phyloP scores from a whole-genome alignment of 2,888 invertebrate genomes.

The Oeneis ivallda region DNA sequence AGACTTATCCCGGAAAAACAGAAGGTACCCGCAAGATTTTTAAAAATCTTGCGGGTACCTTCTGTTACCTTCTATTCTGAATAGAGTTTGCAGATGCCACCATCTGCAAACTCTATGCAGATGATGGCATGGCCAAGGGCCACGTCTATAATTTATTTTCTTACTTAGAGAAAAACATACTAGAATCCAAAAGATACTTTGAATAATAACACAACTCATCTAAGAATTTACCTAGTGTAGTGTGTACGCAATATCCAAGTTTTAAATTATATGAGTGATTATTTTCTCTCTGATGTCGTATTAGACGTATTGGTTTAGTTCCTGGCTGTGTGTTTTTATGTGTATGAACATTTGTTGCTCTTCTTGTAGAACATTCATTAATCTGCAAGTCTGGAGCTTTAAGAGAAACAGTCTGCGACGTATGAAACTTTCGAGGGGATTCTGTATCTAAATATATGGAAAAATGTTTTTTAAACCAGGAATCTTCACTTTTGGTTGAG shows the following conservation, averaged over 20 bases:
- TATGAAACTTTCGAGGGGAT: constrained; percentile 60
- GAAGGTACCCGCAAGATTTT: too few species aligned
- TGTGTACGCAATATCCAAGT: not conserved
- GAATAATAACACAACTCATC: too few species aligned
- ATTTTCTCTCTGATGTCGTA: not conserved
- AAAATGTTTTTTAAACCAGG: constrained; percentile 70
- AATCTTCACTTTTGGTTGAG: constrained; percentile 65
- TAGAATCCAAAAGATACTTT: too few species aligned
- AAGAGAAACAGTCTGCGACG: constrained; percentile 57
- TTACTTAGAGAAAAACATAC: too few species aligned
- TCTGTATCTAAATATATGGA: constrained; percentile 59
- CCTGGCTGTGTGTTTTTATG: not conserved
- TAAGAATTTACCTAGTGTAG: not conserved
- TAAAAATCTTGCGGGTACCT: too few species aligned
- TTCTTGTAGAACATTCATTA: not conserved
- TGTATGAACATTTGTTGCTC: not conserved
- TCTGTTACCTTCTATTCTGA: too few species aligned
- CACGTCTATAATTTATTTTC: too few species aligned
- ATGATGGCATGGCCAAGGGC: too few species aligned
- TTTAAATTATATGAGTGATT: not conserved
- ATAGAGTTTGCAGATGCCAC: too few species aligned
- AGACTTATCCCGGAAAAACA: too few species aligned
- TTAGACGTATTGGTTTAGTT: not conserved
- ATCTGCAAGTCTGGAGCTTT: constrained; percentile 41
- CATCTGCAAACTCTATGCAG: too few species aligned